Base-by-base conservation (phyloP, 2,888 invertebrate genomes). In the Drosophila ustulata region DNA sequence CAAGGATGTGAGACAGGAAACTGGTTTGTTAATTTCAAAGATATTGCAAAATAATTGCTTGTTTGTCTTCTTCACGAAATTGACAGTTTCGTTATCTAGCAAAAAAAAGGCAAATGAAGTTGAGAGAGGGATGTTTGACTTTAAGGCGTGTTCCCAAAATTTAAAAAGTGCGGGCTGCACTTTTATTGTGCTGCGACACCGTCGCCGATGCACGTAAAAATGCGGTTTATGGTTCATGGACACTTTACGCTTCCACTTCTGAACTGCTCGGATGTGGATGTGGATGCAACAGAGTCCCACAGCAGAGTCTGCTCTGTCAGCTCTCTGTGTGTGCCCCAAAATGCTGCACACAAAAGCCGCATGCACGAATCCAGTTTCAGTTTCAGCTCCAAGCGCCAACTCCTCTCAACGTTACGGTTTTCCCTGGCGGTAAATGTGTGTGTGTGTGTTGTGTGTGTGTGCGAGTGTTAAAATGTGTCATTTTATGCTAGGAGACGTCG, bases 381-480 rank as follows among this genome's bases (percentile, higher is more conserved):
- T 47, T 62, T 18, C 68, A 59, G 26, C 11, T 13, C 37, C 46
- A 34, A 34, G 7, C 34, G 39, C 47, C 39, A 39, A 34, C 46
- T 49, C 5, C 47, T 28, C 45, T 45, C 18, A 28, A 32, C 58
- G 62, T 57, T 56, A 45, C 46, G 47, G 46, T 34, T 56, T 63
- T 30, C 6, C n/a, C 11, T 25, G n/a, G 43, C 39, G 13, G 25
- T 37, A 11, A 39, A 57, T 37, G 43, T 45, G 39, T 34, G 25
- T 61, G 25, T 39, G 49, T 37, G 39, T 34, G n/a, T 39, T 51
- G 26, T 25, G 43, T 34, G 47, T 51, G 55, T 58, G 64, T 56
- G 66, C 55, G 66, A 84, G 82, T 89, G 88, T 74, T 87, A 87
- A 87, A 88, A 75, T 88, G 85, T 81, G 89, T 88, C 89, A 82